A percentile compares a stretch with the other conserved stretches of the same genome.
Conservation (phyloP, 2,113 vertebrate genomes). For the Sterrhoptilus dennistouni region DNA sequence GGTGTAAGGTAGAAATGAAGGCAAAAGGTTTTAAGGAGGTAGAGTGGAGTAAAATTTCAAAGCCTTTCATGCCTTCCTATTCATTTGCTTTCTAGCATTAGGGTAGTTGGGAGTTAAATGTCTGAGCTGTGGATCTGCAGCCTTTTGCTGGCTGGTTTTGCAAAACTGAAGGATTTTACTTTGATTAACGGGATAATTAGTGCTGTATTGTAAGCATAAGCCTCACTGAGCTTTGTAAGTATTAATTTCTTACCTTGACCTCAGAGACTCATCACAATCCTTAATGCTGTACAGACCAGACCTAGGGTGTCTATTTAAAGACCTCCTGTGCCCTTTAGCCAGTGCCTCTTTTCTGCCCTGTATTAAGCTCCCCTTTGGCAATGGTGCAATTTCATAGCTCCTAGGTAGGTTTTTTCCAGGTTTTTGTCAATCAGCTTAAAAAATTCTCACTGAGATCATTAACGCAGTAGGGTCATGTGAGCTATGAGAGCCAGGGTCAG, state of each 20-base stretch:
- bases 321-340: neutral
- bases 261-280: neutral
- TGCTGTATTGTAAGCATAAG: neutral
- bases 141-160: constrained; percentile 7
- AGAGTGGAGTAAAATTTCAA: neutral
- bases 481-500: neutral
- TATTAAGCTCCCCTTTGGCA: neutral
- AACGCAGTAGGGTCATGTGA: constrained; percentile 18
- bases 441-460: constrained; percentile 24
- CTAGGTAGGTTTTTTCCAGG: neutral
- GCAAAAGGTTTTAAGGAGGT: neutral
- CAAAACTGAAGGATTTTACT: constrained; percentile 23
- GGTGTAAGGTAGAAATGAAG: neutral
- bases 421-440: constrained; percentile 50
- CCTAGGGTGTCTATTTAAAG: neutral
- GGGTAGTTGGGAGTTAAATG: neutral
- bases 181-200: constrained; percentile 47
- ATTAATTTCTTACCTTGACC: constrained; percentile 9
- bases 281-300: neutral
- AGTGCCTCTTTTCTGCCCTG: neutral
- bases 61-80: neutral
- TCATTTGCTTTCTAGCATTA: neutral
- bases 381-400: neutral
- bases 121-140: neutral
- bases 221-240: neutral